Evolutionary conservation across 2,113 vertebrate species (phyloP).

Genomic region (Myanophis thanlyinensis): DNA sequence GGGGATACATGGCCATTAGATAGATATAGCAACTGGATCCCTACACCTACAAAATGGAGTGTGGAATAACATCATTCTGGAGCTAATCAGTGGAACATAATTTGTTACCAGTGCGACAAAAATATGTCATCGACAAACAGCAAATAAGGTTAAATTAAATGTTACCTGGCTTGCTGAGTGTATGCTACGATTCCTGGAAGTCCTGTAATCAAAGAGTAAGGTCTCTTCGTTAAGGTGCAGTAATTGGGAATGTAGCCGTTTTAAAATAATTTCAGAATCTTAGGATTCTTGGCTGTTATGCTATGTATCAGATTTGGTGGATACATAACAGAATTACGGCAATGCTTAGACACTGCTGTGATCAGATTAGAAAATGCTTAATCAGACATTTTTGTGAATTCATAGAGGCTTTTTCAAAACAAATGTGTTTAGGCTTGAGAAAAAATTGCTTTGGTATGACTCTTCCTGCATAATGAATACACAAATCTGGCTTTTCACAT

Average conservation of each 20-base stretch:
- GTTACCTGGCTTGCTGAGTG: neutral
- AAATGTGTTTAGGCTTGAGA: constrained; percentile 1
- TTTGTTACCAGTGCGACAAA: neutral
- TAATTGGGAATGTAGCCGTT: neutral
- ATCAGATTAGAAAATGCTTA: neutral
- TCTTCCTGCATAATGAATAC: neutral
- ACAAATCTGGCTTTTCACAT: neutral
- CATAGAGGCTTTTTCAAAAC: neutral
- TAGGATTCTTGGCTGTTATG: neutral
- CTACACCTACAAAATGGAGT: neutral
- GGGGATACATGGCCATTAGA: neutral
- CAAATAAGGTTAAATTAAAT: neutral
- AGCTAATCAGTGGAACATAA: neutral
- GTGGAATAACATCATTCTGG: neutral
- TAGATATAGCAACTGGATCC: neutral
- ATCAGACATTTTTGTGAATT: neutral
- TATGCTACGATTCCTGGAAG: neutral
- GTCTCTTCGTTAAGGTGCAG: neutral
- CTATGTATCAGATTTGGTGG: neutral
- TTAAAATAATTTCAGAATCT: neutral
- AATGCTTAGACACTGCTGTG: neutral
- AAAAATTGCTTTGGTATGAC: neutral
- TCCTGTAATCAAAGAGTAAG: neutral
- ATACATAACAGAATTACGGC: neutral
- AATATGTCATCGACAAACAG: neutral